A percentile compares a stretch with the other conserved stretches of the same genome.
Conservation (phyloP, 2,797 vertebrate genomes). For the Catharus ustulatus region DNA sequence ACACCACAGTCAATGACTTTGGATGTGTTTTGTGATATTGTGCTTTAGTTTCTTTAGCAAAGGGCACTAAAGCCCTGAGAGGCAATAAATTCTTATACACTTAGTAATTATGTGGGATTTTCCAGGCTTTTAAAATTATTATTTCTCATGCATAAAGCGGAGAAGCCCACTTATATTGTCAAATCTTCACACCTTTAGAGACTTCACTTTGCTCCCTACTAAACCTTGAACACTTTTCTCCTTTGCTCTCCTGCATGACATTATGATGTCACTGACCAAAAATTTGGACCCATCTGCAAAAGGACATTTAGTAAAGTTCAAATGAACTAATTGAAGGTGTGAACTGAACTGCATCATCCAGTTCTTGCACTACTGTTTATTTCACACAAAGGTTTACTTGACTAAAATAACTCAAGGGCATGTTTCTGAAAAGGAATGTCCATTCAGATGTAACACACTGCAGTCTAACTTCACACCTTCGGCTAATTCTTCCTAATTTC, state of each 20-base stretch:
- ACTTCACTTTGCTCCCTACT: background rate
- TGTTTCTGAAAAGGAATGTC: background rate
- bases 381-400: background rate
- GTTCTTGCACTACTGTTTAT: background rate
- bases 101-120: background rate
- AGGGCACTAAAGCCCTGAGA: background rate
- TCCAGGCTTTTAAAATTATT: background rate
- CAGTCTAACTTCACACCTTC: conserved; percentile 15
- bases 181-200: background rate
- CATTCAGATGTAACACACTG: background rate
- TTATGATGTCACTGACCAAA: background rate
- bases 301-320: background rate
- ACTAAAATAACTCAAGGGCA: background rate
- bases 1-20: background rate
- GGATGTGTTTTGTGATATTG: background rate
- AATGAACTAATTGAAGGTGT: background rate
- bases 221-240: background rate
- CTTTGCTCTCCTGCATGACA: background rate
- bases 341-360: background rate
- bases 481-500: conserved; percentile 26
- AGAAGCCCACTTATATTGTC: background rate
- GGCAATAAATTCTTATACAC: background rate
- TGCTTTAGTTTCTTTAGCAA: background rate
- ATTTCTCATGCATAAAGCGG: background rate
- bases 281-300: background rate